Base-by-base conservation (phyloP, 2,797 vertebrate genomes). In the Hemibagrus guttatus region DNA sequence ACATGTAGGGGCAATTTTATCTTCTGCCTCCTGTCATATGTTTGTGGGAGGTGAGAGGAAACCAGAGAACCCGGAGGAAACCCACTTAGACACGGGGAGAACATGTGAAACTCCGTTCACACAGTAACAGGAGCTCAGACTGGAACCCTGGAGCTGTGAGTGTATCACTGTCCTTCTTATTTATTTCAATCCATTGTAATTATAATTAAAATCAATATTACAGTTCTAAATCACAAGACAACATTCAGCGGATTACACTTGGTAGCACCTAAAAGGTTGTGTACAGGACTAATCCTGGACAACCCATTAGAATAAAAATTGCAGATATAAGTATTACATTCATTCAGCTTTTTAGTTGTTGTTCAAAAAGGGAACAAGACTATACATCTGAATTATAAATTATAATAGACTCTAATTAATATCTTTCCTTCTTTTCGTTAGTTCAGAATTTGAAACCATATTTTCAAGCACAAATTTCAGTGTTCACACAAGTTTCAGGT, bases 321-420 rank as follows among this genome's bases (percentile, higher is more conserved):
- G 14, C 46, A 75, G 49, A 75, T 54, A 28, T 75, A 75, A 52
- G 28, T 75, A 54, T 75, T 54, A n/a, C 72, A 75, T 75, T 16
- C 26, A 75, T n/a, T 52, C 46, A 54, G 26, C 72, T 75, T 54
- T 75, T 74, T n/a, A n/a, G 35, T 39, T 39, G 35, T 46, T 39
- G 69, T 26, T 72, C 16, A 17, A 54, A 79, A 78, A 58, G 5
- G 1, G 6, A 79, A 58, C 9, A 76, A 31, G 28, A 59, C 76
- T 79, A 58, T 31, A 39, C 19, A 13, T 6, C 17, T 1, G 5
- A 79, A 59, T 59, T 23, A 59, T 58, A 79, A 79, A 59, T 35
- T 78, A 58, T 21, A 78, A 78, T 6, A 4, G 75, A 78, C 52
- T 56, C n/a, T 56, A 56, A 21, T 56, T 1, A 35, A 58, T 35